phyloP scores from a whole-genome alignment of 2,797 vertebrate species.

The Tragopan temminckii region DNA sequence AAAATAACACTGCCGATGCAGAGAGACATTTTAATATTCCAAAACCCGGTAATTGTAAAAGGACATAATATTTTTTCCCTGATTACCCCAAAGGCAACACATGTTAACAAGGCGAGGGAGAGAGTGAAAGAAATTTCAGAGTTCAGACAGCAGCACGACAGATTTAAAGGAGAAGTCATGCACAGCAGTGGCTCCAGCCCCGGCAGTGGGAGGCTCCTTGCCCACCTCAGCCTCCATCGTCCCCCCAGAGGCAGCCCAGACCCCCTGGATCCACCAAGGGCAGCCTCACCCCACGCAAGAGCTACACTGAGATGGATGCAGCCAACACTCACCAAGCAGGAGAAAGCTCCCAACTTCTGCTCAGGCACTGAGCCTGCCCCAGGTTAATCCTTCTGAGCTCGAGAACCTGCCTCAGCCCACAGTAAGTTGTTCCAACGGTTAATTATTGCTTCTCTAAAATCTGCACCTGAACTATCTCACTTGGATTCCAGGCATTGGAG shows the following conservation, averaged over 20 bases:
- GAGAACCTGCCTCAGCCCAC: neutral
- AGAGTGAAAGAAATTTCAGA: conserved; percentile 86
- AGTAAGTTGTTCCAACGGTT: conserved; percentile 22
- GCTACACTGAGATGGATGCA: fast-evolving
- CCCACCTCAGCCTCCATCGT: fast-evolving
- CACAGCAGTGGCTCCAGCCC: neutral
- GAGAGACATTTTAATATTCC: conserved; percentile 99
- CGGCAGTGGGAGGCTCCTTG: neutral
- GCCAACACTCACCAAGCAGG: neutral
- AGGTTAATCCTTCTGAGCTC: neutral
- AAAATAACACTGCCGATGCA: conserved; percentile 95
- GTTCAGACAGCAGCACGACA: conserved; percentile 85
- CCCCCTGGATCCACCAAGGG: neutral
- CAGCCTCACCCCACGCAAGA: neutral
- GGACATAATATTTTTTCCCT: conserved; percentile 93
- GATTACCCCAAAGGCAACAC: conserved; percentile 92
- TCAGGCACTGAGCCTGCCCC: neutral
- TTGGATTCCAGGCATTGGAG: conserved; percentile 5
- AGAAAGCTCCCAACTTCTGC: neutral
- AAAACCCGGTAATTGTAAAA: conserved; percentile 97
- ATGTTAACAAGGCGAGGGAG: conserved; percentile 88
- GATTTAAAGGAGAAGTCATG: conserved; percentile 85
- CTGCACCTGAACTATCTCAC: neutral
- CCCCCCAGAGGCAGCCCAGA: neutral
- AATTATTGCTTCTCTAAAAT: conserved; percentile 12